Conservation (phyloP, 2,113 vertebrate genomes). For the Microcebus griseorufus region DNA sequence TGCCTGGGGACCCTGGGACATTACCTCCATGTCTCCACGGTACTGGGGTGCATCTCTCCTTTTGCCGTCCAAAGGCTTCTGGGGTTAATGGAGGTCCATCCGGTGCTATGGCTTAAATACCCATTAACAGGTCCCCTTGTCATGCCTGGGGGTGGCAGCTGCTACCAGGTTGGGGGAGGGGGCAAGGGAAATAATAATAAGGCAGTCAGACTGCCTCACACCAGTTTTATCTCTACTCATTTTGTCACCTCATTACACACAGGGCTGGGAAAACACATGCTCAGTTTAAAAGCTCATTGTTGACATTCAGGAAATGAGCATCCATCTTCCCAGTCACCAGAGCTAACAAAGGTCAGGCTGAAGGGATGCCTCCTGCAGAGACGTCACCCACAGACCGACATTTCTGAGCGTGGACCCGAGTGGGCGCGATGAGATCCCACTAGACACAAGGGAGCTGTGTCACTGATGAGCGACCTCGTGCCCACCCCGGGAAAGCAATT, state of each 20-base stretch:
- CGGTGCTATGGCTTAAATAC: not conserved
- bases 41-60: not conserved
- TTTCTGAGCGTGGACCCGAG: not conserved
- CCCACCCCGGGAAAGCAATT: not conserved
- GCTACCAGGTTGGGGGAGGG: not conserved
- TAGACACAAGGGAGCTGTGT: not conserved
- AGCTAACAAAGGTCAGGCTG: not conserved
- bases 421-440: not conserved
- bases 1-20: not conserved
- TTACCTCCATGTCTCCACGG: not conserved
- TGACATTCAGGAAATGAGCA: not conserved
- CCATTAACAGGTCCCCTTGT: not conserved
- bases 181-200: not conserved
- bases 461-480: rapidly evolving
- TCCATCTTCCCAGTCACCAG: not conserved
- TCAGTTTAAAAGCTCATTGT: not conserved
- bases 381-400: not conserved
- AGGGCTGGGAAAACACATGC: not conserved
- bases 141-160: not conserved
- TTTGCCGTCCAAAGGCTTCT: not conserved
- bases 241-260: not conserved
- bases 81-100: not conserved
- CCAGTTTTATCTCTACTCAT: not conserved
- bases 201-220: not conserved
- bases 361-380: not conserved